Base-by-base conservation (phyloP, 2,888 invertebrate genomes). In the Habrosyne pyritoides region DNA sequence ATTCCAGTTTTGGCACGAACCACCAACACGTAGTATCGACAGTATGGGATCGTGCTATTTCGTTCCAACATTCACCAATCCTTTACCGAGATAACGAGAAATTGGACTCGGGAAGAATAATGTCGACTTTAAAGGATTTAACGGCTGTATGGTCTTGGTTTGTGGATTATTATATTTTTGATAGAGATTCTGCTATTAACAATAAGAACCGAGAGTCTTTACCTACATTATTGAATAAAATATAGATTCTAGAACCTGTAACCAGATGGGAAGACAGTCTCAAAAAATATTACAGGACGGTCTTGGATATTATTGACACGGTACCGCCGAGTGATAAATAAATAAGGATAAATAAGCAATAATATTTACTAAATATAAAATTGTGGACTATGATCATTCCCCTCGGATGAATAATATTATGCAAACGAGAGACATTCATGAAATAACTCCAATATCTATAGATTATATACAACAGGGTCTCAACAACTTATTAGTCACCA, bases 1-100 rank as follows among this genome's bases (percentile, higher is more conserved):
- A 84, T 84, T 76, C 72, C 66, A 76, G 74, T 82, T 84, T 84
- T 86, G 86, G 86, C 86, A 84, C 83, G 75, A 71, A 64, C 63
- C 58, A 66, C 70, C 74, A 53, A 61, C 61, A 59, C 61, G 63
- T 59, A 66, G 75, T 78, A 82, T 82, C 81, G 83, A 79, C 71
- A 67, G 63, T 61, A 68, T 71, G 66, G 65, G 69, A 77, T 77
- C 75, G 74, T 67, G 74, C 79, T 74, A 70, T 78, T 81, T 72
- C 75, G 66, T 66, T 75, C 68, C 70, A 69, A 73, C 72, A 66
- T 72, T 71, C 69, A 71, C 75, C 81, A 81, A 84, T 84, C 81
- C 81, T 73, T 84, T 77, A 78, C 75, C 64, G 63, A 84, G 87
- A 87, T 87, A 87, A 81, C 82, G 53, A 68, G 61, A 69, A 71